A percentile compares a stretch with the other conserved stretches of the same genome.
These are phyloP conservation scores for Dexiosoma caninum DNA, from an alignment of 2,888 invertebrate genomes.

Conservation along the genomic window DNA sequence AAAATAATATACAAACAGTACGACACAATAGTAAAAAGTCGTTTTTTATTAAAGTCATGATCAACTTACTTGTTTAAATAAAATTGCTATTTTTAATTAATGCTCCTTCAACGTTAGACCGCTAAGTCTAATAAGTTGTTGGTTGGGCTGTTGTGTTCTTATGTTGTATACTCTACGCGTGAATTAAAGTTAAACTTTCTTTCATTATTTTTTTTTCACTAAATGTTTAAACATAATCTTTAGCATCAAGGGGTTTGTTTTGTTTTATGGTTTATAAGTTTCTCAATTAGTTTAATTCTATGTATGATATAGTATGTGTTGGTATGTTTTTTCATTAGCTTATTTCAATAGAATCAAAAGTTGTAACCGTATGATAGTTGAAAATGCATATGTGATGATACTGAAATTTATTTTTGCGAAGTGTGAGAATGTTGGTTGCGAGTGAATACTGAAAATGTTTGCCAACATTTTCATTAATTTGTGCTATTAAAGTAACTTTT, in stretches of 20 bases:
- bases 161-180: conserved; percentile 10
- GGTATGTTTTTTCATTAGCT: background rate
- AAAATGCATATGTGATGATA: conserved; percentile 28
- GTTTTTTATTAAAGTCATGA: background rate
- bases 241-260: conserved; percentile 36
- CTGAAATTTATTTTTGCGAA: background rate
- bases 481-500: conserved; percentile 60
- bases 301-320: conserved; percentile 5
- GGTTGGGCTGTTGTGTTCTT: background rate
- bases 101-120: conserved; percentile 45
- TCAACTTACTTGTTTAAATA: conserved; percentile 44
- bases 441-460: conserved; percentile 40
- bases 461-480: conserved; percentile 36
- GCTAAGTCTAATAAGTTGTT: conserved; percentile 28
- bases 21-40: background rate
- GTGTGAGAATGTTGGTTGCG: conserved; percentile 14
- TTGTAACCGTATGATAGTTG: conserved; percentile 59
- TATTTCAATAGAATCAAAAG: conserved; percentile 16
- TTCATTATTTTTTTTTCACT: conserved; percentile 16
- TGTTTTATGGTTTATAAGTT: conserved; percentile 56
- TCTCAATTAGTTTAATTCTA: conserved; percentile 35
- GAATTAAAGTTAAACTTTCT: conserved; percentile 3
- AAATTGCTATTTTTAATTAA: conserved; percentile 15
- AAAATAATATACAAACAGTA: conserved; percentile 20
- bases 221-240: conserved; percentile 41